A percentile compares a stretch with the other conserved stretches of the same genome.
Evolutionary conservation across 2,888 invertebrate species (phyloP).

Genomic region (Hermaeophaga mercurialis): DNA sequence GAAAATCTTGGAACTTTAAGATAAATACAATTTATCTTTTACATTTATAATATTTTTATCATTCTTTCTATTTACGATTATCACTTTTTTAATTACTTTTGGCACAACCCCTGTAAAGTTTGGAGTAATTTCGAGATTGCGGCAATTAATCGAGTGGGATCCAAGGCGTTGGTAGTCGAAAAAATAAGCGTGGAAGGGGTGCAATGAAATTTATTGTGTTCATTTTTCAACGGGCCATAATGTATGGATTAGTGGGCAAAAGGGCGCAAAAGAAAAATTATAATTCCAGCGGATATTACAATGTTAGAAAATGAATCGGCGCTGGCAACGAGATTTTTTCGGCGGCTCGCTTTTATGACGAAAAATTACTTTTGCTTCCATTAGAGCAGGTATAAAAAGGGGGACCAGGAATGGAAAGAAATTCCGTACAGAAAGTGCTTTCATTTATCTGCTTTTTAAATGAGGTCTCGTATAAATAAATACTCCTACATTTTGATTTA

Average conservation of each 20-base stretch:
- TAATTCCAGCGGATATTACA: constrained; percentile 21
- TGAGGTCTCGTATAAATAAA: not conserved
- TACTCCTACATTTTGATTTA: too few relatives aligned
- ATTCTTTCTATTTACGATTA: too few relatives aligned
- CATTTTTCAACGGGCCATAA: constrained; percentile 24
- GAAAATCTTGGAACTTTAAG: too few relatives aligned
- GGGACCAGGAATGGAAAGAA: not conserved
- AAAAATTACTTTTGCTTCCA: constrained; percentile 1
- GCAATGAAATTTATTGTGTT: constrained; percentile 26
- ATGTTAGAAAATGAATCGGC: constrained; percentile 21
- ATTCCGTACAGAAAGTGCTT: not conserved
- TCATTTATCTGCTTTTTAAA: constrained; percentile 3
- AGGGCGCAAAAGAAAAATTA: constrained; percentile 20
- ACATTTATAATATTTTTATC: too few relatives aligned
- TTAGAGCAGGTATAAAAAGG: constrained; percentile 6
- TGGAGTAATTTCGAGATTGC: too few relatives aligned
- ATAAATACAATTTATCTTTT: too few relatives aligned
- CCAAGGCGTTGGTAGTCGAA: too few relatives aligned
- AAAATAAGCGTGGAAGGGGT: constrained; percentile 19
- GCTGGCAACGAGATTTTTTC: constrained; percentile 19
- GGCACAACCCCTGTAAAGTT: too few relatives aligned
- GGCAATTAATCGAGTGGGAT: too few relatives aligned
- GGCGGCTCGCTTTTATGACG: constrained; percentile 1
- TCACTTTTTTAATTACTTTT: not conserved
- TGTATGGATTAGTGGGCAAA: constrained; percentile 17